phyloP scores from a whole-genome alignment of 2,113 vertebrate species.

The Lepisosteus osseus region DNA sequence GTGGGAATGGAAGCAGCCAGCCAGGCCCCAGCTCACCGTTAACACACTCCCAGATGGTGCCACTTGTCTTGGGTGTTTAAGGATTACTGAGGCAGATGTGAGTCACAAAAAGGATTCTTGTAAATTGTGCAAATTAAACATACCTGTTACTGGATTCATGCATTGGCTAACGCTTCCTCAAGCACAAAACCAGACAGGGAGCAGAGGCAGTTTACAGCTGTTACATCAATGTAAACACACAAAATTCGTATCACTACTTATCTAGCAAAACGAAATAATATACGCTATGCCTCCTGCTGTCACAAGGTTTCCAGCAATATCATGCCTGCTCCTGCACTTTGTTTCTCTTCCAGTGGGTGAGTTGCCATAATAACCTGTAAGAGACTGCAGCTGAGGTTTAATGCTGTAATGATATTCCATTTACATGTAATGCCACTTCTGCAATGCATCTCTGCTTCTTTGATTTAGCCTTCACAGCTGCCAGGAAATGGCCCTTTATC shows the following conservation, averaged over 20 bases:
- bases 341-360: too few species aligned
- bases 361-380: too few species aligned
- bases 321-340: too few species aligned
- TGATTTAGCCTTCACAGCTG: neutral
- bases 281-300: too few species aligned
- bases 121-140: neutral
- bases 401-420: constrained; percentile 1
- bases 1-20: neutral
- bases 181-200: neutral
- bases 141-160: neutral
- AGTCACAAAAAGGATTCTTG: neutral
- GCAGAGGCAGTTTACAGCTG: too few species aligned
- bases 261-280: too few species aligned
- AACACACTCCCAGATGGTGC: neutral
- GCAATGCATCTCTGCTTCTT: too few species aligned
- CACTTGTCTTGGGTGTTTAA: neutral
- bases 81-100: too few species aligned
- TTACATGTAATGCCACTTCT: neutral
- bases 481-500: neutral
- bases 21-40: neutral
- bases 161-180: neutral
- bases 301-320: too few species aligned
- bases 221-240: too few species aligned
- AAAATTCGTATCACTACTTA: too few species aligned
- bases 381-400: too few species aligned